phyloP scores from a whole-genome alignment of 2,888 invertebrate species.

The Acleris emargana region DNA sequence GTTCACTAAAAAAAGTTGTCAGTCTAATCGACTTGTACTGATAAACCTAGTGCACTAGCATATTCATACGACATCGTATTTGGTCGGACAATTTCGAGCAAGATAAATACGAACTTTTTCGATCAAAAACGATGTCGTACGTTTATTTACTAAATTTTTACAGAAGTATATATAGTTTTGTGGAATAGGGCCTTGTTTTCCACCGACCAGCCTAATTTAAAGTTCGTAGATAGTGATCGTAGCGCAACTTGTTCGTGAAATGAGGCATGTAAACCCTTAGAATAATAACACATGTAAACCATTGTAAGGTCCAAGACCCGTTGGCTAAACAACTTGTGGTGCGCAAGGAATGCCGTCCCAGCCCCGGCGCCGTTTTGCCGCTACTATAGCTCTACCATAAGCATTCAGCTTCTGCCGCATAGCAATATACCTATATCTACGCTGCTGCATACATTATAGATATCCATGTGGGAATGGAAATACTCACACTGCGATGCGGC shows the following conservation, averaged over 20 bases:
- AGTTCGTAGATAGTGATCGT: slow-evolving; percentile 5
- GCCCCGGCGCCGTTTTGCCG: slow-evolving; percentile 53
- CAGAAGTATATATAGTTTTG: too few species aligned
- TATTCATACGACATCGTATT: too few species aligned
- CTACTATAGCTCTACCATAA: slow-evolving; percentile 55
- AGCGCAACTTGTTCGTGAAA: slow-evolving; percentile 31
- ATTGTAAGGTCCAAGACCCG: slow-evolving; percentile 65
- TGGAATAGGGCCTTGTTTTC: background rate
- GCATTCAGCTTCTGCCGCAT: slow-evolving; percentile 43
- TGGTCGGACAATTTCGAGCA: too few species aligned
- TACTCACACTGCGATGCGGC: slow-evolving; percentile 1
- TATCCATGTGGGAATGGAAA: background rate
- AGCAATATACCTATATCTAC: slow-evolving; percentile 40
- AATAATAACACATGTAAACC: slow-evolving; percentile 43
- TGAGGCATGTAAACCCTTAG: slow-evolving; percentile 42
- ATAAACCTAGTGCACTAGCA: too few species aligned
- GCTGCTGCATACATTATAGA: slow-evolving; percentile 12
- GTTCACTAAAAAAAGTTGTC: background rate
- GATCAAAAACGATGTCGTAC: too few species aligned
- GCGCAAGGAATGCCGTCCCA: slow-evolving; percentile 70
- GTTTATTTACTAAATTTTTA: too few species aligned
- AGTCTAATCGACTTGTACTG: background rate
- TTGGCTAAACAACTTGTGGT: slow-evolving; percentile 56
- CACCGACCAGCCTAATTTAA: background rate
- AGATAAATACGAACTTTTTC: too few species aligned